Evolutionary conservation across 2,888 invertebrate species (phyloP).

Genomic region (Andricus quercusramuli): DNA sequence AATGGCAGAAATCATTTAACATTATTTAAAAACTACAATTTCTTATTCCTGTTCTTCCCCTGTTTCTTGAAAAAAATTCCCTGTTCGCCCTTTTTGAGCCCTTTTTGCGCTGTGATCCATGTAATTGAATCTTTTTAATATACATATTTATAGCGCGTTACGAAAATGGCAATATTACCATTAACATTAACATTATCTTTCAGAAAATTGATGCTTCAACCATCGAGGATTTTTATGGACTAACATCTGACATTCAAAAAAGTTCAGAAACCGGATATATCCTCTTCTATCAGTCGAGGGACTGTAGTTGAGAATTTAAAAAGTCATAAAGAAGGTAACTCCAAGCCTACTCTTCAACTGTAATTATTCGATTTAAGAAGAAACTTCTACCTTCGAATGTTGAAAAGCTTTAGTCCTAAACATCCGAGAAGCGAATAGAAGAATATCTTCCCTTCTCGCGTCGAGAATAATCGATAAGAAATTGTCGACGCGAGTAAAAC

Average conservation of each 20-base stretch:
- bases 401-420: background rate
- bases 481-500: conserved; percentile 28
- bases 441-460: conserved; percentile 14
- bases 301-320: conserved; percentile 80
- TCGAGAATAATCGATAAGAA: conserved; percentile 6
- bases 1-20: no score
- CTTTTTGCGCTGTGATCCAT: no score
- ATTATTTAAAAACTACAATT: no score
- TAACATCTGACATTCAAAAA: conserved; percentile 98
- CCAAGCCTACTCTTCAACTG: background rate
- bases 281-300: conserved; percentile 98
- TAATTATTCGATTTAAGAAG: conserved; percentile 15
- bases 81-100: no score
- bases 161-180: background rate
- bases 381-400: conserved; percentile 10
- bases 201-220: conserved; percentile 99
- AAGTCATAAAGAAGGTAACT: conserved; percentile 24
- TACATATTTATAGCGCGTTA: background rate
- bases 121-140: no score
- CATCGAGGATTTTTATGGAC: conserved; percentile 99
- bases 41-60: no score
- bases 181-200: conserved; percentile 67
- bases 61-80: no score
- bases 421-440: conserved; percentile 5
- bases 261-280: conserved; percentile 99